Percentiles rank a stretch among this genome's conserved stretches.
phyloP scores from a whole-genome alignment of 2,888 invertebrate genomes.

The Cecidostiba fungosa region DNA sequence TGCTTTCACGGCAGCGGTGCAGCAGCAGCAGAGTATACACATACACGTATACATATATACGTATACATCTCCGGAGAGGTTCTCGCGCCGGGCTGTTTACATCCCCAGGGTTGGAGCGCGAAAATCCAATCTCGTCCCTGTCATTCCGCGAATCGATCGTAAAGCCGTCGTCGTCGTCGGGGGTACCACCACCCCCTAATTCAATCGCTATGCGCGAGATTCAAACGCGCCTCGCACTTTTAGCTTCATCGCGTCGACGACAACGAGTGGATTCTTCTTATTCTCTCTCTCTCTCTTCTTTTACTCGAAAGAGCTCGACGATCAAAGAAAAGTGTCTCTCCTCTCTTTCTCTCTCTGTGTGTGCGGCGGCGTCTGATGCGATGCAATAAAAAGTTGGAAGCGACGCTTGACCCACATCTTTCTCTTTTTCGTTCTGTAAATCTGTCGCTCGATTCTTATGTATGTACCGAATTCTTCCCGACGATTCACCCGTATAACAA shows the following conservation, averaged over 20 bases:
- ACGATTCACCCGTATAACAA: background rate
- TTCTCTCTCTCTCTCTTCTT: background rate
- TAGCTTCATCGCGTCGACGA: background rate
- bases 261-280: background rate
- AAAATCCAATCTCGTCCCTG: conserved; percentile 59
- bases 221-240: conserved; percentile 33
- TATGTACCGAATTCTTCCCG: background rate
- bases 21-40: background rate
- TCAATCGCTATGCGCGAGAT: conserved; percentile 49
- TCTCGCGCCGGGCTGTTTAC: conserved; percentile 38
- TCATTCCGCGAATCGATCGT: conserved; percentile 58
- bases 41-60: background rate
- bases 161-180: conserved; percentile 25
- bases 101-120: conserved; percentile 38
- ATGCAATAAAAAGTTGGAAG: conserved; percentile 32
- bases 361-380: background rate
- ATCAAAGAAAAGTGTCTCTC: conserved; percentile 4
- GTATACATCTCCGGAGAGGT: conserved; percentile 25
- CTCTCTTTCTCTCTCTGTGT: background rate
- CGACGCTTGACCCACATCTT: conserved; percentile 20
- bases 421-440: background rate
- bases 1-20: conserved; percentile 25
- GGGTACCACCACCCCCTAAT: conserved; percentile 31
- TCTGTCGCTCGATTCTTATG: background rate
- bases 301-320: background rate